Conservation (phyloP, 1,140 invertebrate genomes). For the Vanessa atalanta region DNA sequence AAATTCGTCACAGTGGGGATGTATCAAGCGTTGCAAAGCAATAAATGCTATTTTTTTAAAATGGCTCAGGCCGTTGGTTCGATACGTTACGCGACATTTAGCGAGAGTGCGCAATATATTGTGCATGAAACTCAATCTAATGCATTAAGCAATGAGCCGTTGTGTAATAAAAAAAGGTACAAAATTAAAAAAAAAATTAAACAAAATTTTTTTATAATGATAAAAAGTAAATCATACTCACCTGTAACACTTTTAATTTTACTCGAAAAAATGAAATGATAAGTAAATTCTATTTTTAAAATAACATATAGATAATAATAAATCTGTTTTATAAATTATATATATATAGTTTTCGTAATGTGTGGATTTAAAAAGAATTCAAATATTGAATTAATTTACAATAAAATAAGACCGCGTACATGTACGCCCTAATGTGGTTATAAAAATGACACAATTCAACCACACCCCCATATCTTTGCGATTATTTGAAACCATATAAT, state of each 20-base stretch:
- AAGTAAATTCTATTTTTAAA: too few relatives aligned
- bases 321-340: neutral
- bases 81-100: slow-evolving; percentile 73
- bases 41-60: slow-evolving; percentile 66
- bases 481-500: slow-evolving; percentile 58
- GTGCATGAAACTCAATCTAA: slow-evolving; percentile 67
- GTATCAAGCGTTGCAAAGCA: slow-evolving; percentile 22
- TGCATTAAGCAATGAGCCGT: slow-evolving; percentile 32
- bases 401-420: slow-evolving; percentile 52
- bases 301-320: neutral
- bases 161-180: neutral
- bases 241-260: neutral
- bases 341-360: neutral
- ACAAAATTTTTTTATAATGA: neutral
- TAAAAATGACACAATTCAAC: slow-evolving; percentile 63
- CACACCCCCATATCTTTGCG: slow-evolving; percentile 55
- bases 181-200: neutral
- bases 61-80: slow-evolving; percentile 43
- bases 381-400: slow-evolving; percentile 24
- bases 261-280: neutral
- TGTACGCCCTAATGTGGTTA: slow-evolving; percentile 54
- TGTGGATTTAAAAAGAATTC: neutral
- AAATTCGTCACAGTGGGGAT: slow-evolving; percentile 56
- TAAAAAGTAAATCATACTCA: neutral
- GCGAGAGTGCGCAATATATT: slow-evolving; percentile 57